phyloP scores from a whole-genome alignment of 1,140 invertebrate genomes.

The Heliconius nattereri region DNA sequence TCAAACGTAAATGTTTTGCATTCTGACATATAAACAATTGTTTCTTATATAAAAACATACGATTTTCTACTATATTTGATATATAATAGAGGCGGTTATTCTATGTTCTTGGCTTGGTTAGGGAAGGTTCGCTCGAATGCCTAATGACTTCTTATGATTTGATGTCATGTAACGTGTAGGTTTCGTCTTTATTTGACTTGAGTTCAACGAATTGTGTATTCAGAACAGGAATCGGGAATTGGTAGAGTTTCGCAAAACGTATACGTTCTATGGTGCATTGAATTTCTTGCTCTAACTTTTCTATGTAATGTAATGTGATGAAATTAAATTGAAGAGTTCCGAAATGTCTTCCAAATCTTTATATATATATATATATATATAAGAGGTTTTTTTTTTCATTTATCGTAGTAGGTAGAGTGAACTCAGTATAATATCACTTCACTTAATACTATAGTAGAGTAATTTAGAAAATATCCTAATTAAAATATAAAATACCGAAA shows the following conservation, averaged over 20 bases:
- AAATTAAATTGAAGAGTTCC: background rate
- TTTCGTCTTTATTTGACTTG: slow-evolving; percentile 57
- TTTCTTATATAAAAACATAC: slow-evolving; percentile 29
- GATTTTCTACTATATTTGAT: slow-evolving; percentile 35
- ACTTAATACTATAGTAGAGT: too few species aligned
- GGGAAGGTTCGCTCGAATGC: slow-evolving; percentile 52
- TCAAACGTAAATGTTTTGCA: background rate
- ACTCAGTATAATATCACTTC: too few species aligned
- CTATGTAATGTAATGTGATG: slow-evolving; percentile 12
- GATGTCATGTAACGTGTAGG: slow-evolving; percentile 60
- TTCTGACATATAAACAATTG: slow-evolving; percentile 48
- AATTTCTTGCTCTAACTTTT: slow-evolving; percentile 17
- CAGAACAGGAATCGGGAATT: slow-evolving; percentile 40
- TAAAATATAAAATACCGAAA: too few species aligned
- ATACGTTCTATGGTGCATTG: slow-evolving; percentile 39
- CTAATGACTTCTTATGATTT: slow-evolving; percentile 65
- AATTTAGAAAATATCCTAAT: too few species aligned
- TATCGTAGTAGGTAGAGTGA: too few species aligned
- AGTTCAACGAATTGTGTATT: slow-evolving; percentile 48
- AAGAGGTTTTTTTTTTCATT: too few species aligned
- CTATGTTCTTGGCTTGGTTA: slow-evolving; percentile 29
- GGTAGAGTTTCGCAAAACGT: slow-evolving; percentile 46
- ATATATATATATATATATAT: too few species aligned
- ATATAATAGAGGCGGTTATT: slow-evolving; percentile 39
- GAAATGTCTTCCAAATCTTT: background rate